Conservation (phyloP, 2,888 invertebrate genomes). For the Seira sanloemensis region DNA sequence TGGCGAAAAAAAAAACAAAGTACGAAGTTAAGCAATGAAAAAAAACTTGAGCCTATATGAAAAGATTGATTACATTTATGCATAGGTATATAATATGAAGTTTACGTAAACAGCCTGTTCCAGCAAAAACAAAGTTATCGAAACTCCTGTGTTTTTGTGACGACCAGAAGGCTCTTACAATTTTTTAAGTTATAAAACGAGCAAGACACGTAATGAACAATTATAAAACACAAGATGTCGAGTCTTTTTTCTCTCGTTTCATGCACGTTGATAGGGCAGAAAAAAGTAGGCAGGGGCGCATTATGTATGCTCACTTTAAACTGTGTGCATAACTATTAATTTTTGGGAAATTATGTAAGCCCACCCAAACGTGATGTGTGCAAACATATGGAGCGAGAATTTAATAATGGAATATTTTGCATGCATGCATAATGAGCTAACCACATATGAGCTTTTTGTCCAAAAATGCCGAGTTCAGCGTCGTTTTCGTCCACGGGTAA, state of each 20-base stretch:
- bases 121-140: not conserved
- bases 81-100: too few relatives aligned
- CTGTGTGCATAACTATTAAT: too few relatives aligned
- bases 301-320: not conserved
- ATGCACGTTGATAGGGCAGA: too few relatives aligned
- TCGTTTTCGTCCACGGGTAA: too few relatives aligned
- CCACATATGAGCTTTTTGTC: too few relatives aligned
- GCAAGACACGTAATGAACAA: not conserved
- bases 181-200: not conserved
- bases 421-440: not conserved
- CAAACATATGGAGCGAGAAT: too few relatives aligned
- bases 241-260: not conserved
- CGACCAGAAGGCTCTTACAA: not conserved
- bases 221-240: not conserved
- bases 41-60: not conserved
- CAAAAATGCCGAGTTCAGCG: too few relatives aligned
- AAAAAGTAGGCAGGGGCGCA: not conserved
- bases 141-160: not conserved
- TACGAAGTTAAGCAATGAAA: too few relatives aligned
- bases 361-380: too few relatives aligned
- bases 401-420: too few relatives aligned
- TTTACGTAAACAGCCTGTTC: not conserved
- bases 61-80: not conserved
- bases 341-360: too few relatives aligned
- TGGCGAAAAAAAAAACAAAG: too few relatives aligned